These are phyloP conservation scores for Tupiocoris notatus DNA, from an alignment of 2,888 invertebrate genomes.

Conservation along the genomic window DNA sequence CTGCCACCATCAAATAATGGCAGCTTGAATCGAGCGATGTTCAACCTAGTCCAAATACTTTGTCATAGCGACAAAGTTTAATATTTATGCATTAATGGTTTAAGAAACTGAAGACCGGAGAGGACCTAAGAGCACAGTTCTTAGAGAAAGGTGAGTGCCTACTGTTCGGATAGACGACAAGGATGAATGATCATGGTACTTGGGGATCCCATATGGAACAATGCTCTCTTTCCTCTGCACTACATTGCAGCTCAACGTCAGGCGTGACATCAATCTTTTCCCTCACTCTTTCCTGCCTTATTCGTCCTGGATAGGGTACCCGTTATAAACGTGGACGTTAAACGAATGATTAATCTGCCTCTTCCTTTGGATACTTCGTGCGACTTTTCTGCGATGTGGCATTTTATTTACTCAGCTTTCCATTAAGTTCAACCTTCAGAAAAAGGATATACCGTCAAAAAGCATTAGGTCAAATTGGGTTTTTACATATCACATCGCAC, in stretches of 20 bases:
- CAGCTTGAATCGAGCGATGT: too few species aligned
- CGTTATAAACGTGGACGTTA: slow-evolving; percentile 7
- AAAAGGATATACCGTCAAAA: too few species aligned
- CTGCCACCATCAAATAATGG: too few species aligned
- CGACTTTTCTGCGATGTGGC: background rate
- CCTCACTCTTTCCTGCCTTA: background rate
- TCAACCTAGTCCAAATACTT: too few species aligned
- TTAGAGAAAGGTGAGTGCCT: background rate
- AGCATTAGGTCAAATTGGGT: too few species aligned
- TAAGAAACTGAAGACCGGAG: too few species aligned
- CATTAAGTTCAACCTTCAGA: background rate
- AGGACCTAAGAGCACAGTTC: too few species aligned
- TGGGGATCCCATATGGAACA: background rate
- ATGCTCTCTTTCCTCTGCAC: slow-evolving; percentile 3
- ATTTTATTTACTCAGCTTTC: background rate
- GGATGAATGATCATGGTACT: background rate
- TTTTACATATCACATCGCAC: too few species aligned
- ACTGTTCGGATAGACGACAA: background rate
- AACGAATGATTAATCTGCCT: slow-evolving; percentile 11
- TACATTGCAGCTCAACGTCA: slow-evolving; percentile 6
- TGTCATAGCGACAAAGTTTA: too few species aligned
- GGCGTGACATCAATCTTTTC: slow-evolving; percentile 1
- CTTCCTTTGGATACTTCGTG: background rate
- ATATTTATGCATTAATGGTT: too few species aligned
- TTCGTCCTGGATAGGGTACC: background rate